Conservation (phyloP, 2,888 invertebrate species). For the Tiphia femorata region DNA sequence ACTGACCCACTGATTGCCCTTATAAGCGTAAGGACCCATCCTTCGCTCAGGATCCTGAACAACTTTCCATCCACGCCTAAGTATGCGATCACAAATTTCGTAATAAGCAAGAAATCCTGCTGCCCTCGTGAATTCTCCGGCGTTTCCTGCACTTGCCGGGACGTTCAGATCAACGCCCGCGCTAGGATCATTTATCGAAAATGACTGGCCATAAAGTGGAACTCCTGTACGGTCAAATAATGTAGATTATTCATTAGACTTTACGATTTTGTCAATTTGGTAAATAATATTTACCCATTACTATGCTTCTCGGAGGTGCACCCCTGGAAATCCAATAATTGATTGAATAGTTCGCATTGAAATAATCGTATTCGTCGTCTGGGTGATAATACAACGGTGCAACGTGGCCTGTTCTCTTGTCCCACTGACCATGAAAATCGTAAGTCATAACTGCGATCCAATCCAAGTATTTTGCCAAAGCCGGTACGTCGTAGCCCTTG, state of each 20-base stretch:
- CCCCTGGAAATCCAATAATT: constrained; percentile 91
- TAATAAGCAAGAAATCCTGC: constrained; percentile 91
- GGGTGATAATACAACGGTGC: constrained; percentile 87
- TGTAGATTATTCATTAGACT: neutral
- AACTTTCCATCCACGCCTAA: constrained; percentile 83
- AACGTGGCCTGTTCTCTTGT: constrained; percentile 90
- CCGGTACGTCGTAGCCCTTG: constrained; percentile 85
- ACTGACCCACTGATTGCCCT: constrained; percentile 92
- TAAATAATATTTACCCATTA: constrained; percentile 75
- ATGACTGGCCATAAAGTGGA: constrained; percentile 90
- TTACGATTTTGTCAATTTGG: neutral
- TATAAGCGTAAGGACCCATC: constrained; percentile 91
- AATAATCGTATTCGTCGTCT: constrained; percentile 84
- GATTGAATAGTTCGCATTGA: constrained; percentile 89
- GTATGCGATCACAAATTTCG: constrained; percentile 89
- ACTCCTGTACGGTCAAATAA: too few relatives aligned
- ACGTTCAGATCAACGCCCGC: constrained; percentile 76
- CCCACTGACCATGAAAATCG: constrained; percentile 94
- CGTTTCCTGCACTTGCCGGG: constrained; percentile 82
- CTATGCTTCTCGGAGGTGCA: constrained; percentile 83
- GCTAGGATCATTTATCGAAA: constrained; percentile 71
- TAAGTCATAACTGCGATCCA: constrained; percentile 96
- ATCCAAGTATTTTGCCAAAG: constrained; percentile 81
- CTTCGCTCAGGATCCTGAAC: constrained; percentile 82
- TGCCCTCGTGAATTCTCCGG: constrained; percentile 87